Base-by-base conservation (phyloP, 2,888 invertebrate species). In the Drosophila birchii region DNA sequence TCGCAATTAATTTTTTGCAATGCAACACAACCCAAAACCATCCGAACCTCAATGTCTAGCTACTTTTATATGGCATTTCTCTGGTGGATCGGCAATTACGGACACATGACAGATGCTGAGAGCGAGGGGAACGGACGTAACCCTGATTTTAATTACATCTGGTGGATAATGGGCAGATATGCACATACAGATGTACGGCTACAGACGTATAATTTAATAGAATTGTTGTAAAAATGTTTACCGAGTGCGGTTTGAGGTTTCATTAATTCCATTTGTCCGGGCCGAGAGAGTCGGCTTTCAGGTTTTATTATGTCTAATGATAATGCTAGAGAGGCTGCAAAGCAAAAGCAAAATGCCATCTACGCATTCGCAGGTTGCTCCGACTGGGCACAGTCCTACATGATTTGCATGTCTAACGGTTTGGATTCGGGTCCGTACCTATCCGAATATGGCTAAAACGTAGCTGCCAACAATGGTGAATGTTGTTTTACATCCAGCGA, bases 381-480 rank as follows among this genome's bases (percentile, higher is more conserved):
- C 12, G 14, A n/a, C 43, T 38, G 47, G 62, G 64, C 34, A 66
- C 55, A 57, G 67, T 68, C 70, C 67, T 70, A 72, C 76, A 58
- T 75, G 58, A 73, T 73, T 73, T 73, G 73, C 73, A 73, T 73
- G 54, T 66, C 43, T 64, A 72, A 72, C 71, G 74, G 71, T 47
- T 49, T 5, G 11, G 34, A 29, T 29, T 29, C 14, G 16, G 44
- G 58, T 23, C 16, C n/a, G n/a, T 26, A 18, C 34, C 34, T 34
- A 36, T 38, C 73, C 85, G 73, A 85, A 85, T 79, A 82, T 79
- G 83, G 86, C 71, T 74, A 80, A 62, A 70, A 75, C 51, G 75
- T 67, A 56, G 47, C 34, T 49, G 32, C 60, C 59, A 86, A 88
- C 82, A 83, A 83, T 83, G 88, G 82, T 88, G 88, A 83, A 88